Conservation (phyloP, 2,113 vertebrate species). For the Larimichthys polyactis region DNA sequence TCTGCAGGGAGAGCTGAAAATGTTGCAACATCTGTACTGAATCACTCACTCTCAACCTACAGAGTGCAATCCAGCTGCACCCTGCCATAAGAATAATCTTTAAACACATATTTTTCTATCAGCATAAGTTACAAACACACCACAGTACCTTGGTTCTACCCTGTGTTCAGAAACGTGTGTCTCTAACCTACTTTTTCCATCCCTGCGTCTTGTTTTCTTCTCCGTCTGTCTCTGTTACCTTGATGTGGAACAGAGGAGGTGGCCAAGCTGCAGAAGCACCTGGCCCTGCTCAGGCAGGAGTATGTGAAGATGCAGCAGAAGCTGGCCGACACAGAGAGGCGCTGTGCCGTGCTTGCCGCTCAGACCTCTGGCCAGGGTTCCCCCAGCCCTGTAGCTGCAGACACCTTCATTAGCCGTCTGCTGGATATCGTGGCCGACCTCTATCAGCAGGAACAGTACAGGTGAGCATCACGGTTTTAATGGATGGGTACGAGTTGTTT, state of each 20-base stretch:
- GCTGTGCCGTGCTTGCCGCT: constrained; percentile 90
- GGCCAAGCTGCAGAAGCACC: constrained; percentile 99
- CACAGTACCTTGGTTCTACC: background rate
- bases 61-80: background rate
- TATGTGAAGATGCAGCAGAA: constrained; percentile 99
- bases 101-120: background rate
- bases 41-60: background rate
- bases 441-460: constrained; percentile 96
- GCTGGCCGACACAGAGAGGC: constrained; percentile 94
- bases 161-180: background rate
- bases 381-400: constrained; percentile 75
- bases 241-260: constrained; percentile 91
- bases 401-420: constrained; percentile 94
- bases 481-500: background rate
- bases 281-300: constrained; percentile 97
- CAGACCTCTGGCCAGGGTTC: constrained; percentile 85
- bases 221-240: background rate
- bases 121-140: background rate
- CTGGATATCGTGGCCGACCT: constrained; percentile 93
- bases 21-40: too few species aligned
- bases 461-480: constrained; percentile 80
- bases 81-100: background rate
- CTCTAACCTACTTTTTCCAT: constrained; percentile 19
- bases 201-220: constrained; percentile 31
- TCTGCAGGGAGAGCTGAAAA: background rate